Evolutionary conservation across 1,140 invertebrate species (phyloP), one percentile per base, ranked within the genome.

Genomic region (Pseudomyrmex flavicornis): DNA sequence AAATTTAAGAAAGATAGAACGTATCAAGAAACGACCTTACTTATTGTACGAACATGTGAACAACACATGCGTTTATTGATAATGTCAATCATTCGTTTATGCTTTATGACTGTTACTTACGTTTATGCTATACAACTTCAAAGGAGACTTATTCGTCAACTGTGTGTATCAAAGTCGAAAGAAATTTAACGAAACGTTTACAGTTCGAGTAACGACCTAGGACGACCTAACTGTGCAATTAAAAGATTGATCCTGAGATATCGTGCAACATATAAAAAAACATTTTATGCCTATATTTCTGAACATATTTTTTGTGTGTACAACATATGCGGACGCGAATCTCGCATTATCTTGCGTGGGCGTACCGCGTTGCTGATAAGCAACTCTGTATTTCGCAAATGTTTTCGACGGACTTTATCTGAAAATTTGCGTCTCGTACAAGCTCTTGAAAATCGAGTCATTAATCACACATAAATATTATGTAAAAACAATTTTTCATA

Each of bases 311-410:
- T 83, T 9, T 13, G 20, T 84, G 80, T 75, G 84, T 76, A 84
- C 88, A 5, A 13, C 12, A n/a, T 48, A 44, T 5, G 35, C 2
- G 54, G 52, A 63, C 74, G 56, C 26, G 59, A 61, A 48, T 58
- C 66, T 68, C 35, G 46, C 54, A 58, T 87, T 92, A 92, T 91
- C 90, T 82, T 74, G 83, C 86, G 90, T 92, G 88, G 90, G 90
- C 88, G 90, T 91, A 88, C 69, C 46, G 20, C 50, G 15, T 13
- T 15, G 46, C 76, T 82, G 69, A 90, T 80, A 86, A 84, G 84
- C 79, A 66, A 88, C 69, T 88, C 79, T 69, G 66, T 61, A 72
- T 72, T 70, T 54, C 26, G 20, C 35, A 63, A 58, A 56, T 73
- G 44, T 15, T 61, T 73, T 15, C 50, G 72, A 63, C 46, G 15